phyloP scores from a whole-genome alignment of 2,113 vertebrate genomes.

The Carettochelys insculpta region DNA sequence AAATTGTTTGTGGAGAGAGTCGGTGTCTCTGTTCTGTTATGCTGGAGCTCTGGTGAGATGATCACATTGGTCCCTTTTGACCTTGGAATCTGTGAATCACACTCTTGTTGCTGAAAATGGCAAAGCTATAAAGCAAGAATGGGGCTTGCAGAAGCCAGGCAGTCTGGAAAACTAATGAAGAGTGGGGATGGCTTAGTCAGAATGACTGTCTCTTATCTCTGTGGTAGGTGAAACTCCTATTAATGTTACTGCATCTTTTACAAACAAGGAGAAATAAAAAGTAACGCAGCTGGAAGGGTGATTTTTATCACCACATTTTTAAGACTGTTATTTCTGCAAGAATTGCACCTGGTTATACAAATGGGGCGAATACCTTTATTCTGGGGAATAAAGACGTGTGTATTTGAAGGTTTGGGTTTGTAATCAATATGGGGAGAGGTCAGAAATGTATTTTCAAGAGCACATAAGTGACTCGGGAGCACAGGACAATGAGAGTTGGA shows the following conservation, averaged over 20 bases:
- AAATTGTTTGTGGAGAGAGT: not conserved
- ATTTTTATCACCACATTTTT: not conserved
- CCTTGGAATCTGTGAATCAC: not conserved
- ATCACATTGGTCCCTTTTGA: not conserved
- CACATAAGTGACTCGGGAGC: not conserved
- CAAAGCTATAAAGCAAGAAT: not conserved
- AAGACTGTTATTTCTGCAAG: not conserved
- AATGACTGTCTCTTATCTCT: not conserved
- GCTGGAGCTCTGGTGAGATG: not conserved
- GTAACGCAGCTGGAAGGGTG: not conserved
- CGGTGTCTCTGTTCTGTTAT: not conserved
- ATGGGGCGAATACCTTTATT: not conserved
- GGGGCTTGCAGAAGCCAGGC: not conserved
- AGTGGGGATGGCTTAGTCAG: not conserved
- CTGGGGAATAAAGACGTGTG: not conserved
- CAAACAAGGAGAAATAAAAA: not conserved
- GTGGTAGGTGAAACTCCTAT: not conserved
- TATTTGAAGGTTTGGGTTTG: not conserved
- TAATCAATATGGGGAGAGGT: not conserved
- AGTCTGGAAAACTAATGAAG: not conserved
- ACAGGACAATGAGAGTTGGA: not conserved
- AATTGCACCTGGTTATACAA: too few relatives aligned
- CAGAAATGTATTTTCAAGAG: not conserved
- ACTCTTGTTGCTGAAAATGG: rapidly evolving
- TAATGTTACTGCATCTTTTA: not conserved